phyloP scores from a whole-genome alignment of 2,113 vertebrate species.

The Panthera leo region DNA sequence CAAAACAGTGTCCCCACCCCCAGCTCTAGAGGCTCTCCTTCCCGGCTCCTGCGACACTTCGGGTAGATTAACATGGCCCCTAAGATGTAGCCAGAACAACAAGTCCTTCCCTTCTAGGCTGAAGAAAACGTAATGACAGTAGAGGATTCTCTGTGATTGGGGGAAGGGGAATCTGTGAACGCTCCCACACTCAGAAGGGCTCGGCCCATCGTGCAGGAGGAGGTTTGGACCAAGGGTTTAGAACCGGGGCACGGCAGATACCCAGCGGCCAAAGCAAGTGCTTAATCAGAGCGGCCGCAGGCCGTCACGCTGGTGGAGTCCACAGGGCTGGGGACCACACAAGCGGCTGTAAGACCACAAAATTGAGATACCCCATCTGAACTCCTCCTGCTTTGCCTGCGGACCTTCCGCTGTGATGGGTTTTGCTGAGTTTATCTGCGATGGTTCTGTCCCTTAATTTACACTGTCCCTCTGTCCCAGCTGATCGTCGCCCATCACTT shows the following conservation, averaged over 20 bases:
- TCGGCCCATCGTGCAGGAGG: accelerated
- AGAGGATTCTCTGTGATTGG: not conserved
- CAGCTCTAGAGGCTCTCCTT: too few relatives aligned
- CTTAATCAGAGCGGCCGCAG: not conserved
- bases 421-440: not conserved
- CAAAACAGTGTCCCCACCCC: not conserved
- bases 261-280: not conserved
- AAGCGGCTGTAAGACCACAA: not conserved
- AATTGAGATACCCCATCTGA: accelerated
- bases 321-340: not conserved
- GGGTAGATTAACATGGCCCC: not conserved
- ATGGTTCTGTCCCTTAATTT: too few relatives aligned
- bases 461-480: too few relatives aligned
- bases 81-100: not conserved
- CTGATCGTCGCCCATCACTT: not conserved
- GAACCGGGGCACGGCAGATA: not conserved
- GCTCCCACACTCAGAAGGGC: accelerated
- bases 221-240: not conserved
- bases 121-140: not conserved
- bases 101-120: not conserved
- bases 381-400: not conserved
- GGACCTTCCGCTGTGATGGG: not conserved
- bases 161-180: too few relatives aligned
- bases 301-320: not conserved
- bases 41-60: accelerated